These are phyloP conservation scores for Pycnomerus fuliginosus DNA, from an alignment of 2,888 invertebrate species.

Conservation along the genomic window DNA sequence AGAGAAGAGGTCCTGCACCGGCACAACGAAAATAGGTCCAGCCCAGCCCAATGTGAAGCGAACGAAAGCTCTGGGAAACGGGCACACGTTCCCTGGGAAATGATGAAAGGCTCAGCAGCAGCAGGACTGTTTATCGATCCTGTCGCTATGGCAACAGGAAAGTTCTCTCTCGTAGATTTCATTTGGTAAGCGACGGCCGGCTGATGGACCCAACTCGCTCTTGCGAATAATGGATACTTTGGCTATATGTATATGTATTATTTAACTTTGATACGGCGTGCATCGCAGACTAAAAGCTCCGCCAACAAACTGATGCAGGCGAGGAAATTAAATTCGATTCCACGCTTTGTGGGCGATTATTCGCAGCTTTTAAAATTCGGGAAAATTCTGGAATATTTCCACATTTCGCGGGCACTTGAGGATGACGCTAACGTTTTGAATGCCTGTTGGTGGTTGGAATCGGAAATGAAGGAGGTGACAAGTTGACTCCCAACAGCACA, in stretches of 20 bases:
- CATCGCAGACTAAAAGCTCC: conserved; percentile 13
- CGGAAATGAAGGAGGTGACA: no score
- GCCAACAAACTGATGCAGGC: background rate
- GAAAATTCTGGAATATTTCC: no score
- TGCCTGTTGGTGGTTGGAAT: no score
- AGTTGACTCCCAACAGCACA: no score
- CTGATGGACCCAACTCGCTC: conserved; percentile 28
- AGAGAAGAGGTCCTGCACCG: no score
- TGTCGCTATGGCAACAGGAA: conserved; percentile 35
- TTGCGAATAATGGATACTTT: conserved; percentile 31
- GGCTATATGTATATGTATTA: conserved; percentile 25
- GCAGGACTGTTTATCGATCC: conserved; percentile 39
- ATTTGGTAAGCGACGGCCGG: conserved; percentile 25
- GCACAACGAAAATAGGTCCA: conserved; percentile 36
- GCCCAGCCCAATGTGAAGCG: conserved; percentile 28
- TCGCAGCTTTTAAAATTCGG: no score
- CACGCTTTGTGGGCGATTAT: no score
- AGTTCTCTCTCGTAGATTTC: conserved; percentile 30
- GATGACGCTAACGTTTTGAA: no score
- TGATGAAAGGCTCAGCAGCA: conserved; percentile 33
- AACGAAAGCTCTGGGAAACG: conserved; percentile 34
- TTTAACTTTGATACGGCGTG: conserved; percentile 27
- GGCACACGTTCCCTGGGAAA: conserved; percentile 40
- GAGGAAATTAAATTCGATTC: no score
- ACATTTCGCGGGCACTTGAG: no score